These are phyloP conservation scores for Plecturocebus donacophilus DNA, from an alignment of 2,113 vertebrate genomes.

Conservation along the genomic window DNA sequence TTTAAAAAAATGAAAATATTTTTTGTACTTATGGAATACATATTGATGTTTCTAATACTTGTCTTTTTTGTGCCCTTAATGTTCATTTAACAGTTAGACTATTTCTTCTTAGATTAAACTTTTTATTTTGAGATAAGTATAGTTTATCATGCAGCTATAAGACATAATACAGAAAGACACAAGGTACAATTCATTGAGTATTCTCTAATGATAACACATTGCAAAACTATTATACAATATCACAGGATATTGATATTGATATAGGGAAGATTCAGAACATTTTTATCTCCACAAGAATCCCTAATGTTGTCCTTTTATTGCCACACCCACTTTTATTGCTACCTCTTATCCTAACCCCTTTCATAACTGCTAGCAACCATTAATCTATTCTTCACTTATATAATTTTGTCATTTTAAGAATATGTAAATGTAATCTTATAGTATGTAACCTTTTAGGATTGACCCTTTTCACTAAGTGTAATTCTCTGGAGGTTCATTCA, in stretches of 20 bases:
- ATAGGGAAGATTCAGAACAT: not conserved
- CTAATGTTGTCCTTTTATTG: conserved; percentile 7
- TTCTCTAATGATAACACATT: conserved; percentile 10
- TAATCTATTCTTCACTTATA: not conserved
- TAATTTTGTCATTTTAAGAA: conserved; percentile 39
- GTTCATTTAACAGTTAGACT: not conserved
- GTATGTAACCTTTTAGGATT: not conserved
- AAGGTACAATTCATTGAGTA: not conserved
- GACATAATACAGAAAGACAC: not conserved
- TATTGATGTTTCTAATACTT: conserved; percentile 9
- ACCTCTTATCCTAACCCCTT: not conserved
- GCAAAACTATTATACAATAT: not conserved
- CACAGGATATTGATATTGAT: not conserved
- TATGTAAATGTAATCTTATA: conserved; percentile 1
- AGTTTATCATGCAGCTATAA: not conserved
- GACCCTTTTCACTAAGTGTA: not conserved
- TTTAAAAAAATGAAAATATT: not conserved
- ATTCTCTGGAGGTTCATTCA: not conserved
- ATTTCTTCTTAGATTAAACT: not conserved
- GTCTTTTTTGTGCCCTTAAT: not conserved
- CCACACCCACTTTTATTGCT: not conserved
- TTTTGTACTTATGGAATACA: not conserved
- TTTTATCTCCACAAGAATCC: not conserved
- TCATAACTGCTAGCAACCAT: not conserved
- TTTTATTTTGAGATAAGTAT: conserved; percentile 13